These are phyloP conservation scores for Aricia artaxerxes DNA, from an alignment of 2,888 invertebrate species.

Conservation along the genomic window DNA sequence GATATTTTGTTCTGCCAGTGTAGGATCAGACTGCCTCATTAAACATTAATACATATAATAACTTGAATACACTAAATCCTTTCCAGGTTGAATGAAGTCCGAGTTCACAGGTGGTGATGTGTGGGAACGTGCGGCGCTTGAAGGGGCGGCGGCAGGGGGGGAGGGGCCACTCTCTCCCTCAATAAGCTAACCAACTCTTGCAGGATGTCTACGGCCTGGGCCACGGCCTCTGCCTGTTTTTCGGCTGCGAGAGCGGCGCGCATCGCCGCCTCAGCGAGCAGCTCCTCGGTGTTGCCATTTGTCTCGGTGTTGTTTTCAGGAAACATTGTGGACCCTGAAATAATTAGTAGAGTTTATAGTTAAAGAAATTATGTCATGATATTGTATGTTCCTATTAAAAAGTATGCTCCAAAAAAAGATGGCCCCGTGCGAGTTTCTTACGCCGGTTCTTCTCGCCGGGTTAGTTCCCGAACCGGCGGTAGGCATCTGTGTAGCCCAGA, in stretches of 20 bases:
- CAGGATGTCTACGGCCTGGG: constrained; percentile 57
- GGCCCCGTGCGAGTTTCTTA: no score
- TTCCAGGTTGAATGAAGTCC: background rate
- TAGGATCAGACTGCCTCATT: background rate
- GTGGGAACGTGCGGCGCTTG: constrained; percentile 49
- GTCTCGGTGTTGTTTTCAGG: constrained; percentile 32
- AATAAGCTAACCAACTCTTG: constrained; percentile 71
- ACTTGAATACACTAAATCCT: background rate
- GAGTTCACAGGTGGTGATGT: constrained; percentile 42
- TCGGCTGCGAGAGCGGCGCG: constrained; percentile 70
- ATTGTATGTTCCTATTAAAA: no score
- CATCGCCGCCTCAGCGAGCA: constrained; percentile 74
- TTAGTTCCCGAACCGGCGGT: no score
- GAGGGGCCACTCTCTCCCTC: constrained; percentile 81
- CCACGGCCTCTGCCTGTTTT: constrained; percentile 69
- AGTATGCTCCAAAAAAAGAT: no score
- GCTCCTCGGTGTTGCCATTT: constrained; percentile 63
- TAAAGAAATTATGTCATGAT: background rate
- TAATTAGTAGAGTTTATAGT: background rate
- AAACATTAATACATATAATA: background rate
- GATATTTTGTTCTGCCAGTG: background rate
- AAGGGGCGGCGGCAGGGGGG: constrained; percentile 46
- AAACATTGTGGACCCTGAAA: constrained; percentile 6
- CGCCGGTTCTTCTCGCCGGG: no score
- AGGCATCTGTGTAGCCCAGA: no score